These are phyloP conservation scores for Urocitellus parryii DNA, from an alignment of 2,113 vertebrate species.

Conservation along the genomic window DNA sequence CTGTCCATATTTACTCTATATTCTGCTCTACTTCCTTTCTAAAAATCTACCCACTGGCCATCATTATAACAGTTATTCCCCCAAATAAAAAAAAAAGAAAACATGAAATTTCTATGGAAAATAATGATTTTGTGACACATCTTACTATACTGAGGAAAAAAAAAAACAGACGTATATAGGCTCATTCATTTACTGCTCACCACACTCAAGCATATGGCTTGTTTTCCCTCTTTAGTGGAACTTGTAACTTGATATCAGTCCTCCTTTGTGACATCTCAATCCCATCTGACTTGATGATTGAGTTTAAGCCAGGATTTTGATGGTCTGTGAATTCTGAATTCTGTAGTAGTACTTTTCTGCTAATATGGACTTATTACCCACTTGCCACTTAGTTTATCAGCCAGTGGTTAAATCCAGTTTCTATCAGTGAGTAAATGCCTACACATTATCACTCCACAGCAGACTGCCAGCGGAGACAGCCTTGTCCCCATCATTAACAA, in stretches of 20 bases:
- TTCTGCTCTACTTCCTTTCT: background rate
- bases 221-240: slow-evolving; percentile 76
- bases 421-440: slow-evolving; percentile 90
- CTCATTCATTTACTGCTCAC: slow-evolving; percentile 70
- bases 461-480: slow-evolving; percentile 90
- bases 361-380: slow-evolving; percentile 93
- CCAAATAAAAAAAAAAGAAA: background rate
- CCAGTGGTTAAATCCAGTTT: slow-evolving; percentile 90
- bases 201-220: slow-evolving; percentile 64
- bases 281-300: slow-evolving; percentile 85
- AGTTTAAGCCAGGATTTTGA: slow-evolving; percentile 88
- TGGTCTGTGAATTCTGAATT: slow-evolving; percentile 86
- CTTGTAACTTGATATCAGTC: slow-evolving; percentile 80
- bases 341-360: slow-evolving; percentile 88
- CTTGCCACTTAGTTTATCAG: slow-evolving; percentile 93
- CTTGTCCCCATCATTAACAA: slow-evolving; percentile 92
- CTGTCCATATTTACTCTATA: background rate
- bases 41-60: background rate
- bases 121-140: slow-evolving; percentile 45
- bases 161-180: background rate
- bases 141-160: slow-evolving; percentile 56
- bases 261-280: slow-evolving; percentile 88
- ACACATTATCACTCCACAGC: slow-evolving; percentile 91
- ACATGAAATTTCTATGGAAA: slow-evolving; percentile 54
- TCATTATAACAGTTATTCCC: background rate